A percentile compares a stretch with the other conserved stretches of the same genome.
Conservation (phyloP, 2,113 vertebrate genomes). For the Cololabis saira region DNA sequence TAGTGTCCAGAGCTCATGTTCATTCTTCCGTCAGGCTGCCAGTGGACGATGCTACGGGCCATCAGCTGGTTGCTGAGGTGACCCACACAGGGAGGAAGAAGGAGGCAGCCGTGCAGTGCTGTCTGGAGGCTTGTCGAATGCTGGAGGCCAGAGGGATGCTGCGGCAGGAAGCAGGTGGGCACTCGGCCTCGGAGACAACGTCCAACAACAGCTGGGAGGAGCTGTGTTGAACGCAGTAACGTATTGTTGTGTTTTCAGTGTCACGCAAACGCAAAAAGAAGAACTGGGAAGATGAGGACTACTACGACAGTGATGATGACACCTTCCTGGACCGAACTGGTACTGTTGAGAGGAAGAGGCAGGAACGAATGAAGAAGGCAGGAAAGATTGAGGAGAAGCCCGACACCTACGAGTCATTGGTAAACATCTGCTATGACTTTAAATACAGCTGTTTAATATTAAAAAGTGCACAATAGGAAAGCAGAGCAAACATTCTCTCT, state of each 20-base stretch:
- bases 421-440: constrained; percentile 59
- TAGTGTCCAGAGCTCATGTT: fast-evolving
- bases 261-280: constrained; percentile 96
- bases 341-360: constrained; percentile 92
- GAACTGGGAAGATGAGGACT: constrained; percentile 98
- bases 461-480: no score
- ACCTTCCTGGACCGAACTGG: constrained; percentile 96
- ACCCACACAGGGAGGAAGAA: constrained; percentile 94
- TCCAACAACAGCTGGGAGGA: neutral
- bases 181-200: no score
- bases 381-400: constrained; percentile 93
- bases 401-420: constrained; percentile 93
- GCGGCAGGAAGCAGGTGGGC: constrained; percentile 94
- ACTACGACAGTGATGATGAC: constrained; percentile 97
- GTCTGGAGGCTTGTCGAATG: constrained; percentile 93
- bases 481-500: no score
- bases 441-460: no score
- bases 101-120: constrained; percentile 91
- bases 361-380: constrained; percentile 95
- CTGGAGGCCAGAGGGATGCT: constrained; percentile 93
- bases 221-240: fast-evolving
- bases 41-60: constrained; percentile 91
- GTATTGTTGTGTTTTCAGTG: constrained; percentile 72
- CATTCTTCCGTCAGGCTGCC: constrained; percentile 83
- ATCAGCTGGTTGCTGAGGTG: constrained; percentile 93